A percentile compares a stretch with the other conserved stretches of the same genome.
Conservation (phyloP, 2,113 vertebrate species). For the Callaeas wilsoni region DNA sequence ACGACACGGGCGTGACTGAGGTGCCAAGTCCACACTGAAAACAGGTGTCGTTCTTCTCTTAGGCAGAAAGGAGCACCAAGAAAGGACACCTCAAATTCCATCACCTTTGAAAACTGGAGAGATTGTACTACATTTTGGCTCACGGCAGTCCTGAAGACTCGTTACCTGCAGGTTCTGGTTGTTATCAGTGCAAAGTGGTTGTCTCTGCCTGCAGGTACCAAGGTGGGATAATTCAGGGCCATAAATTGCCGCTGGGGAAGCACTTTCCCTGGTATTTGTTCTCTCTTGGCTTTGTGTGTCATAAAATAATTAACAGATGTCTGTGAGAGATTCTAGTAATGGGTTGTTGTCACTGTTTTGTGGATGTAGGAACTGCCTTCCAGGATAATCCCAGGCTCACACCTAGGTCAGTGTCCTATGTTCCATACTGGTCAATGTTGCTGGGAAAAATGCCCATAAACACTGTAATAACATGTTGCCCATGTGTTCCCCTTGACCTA, state of each 20-base stretch:
- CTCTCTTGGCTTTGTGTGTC: neutral
- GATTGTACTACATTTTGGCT: neutral
- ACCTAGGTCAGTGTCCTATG: neutral
- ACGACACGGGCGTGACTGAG: neutral
- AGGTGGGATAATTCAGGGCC: neutral
- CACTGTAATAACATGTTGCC: neutral
- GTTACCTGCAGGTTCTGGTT: neutral
- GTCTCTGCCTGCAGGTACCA: neutral
- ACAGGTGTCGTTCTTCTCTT: neutral
- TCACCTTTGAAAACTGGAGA: neutral
- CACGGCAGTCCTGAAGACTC: rapidly evolving
- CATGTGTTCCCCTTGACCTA: neutral
- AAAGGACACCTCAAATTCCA: neutral
- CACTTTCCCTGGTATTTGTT: neutral
- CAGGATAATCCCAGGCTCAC: neutral
- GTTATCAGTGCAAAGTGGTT: neutral
- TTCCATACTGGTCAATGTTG: neutral
- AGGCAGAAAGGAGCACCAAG: neutral
- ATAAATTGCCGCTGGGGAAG: neutral
- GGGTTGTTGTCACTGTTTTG: neutral
- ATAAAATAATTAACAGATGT: neutral
- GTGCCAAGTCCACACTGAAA: neutral
- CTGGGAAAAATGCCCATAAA: neutral
- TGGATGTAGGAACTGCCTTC: neutral
- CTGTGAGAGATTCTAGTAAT: neutral